Base-by-base conservation (phyloP, 92 coral and sea anemone species). In the Parazoanthus atlanticus region DNA sequence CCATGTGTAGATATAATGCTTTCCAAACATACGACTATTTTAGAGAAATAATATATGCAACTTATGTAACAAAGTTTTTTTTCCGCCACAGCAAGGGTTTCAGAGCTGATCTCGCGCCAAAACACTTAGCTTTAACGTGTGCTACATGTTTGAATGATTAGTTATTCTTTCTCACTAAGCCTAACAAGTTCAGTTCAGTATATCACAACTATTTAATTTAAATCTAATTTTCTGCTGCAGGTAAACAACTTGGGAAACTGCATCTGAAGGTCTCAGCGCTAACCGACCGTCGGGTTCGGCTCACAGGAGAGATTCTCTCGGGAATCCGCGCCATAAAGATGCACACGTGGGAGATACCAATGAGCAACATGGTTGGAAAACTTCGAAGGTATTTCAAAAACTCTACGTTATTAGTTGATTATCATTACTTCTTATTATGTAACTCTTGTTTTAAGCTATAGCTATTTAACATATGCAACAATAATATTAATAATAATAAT, bases 261-360 rank as follows among this genome's bases (percentile, higher is more conserved):
- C 66, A 84, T 25, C 64, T 84, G 77, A 84, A 84, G 29, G 87
- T 84, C 6, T 84, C 87, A 41, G 64, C 87, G 38, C 77, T 84
- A 30, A 84, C 87, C 28, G 87, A 84, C 52, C 78, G 78, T 23
- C 87, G 87, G 15, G 87, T 84, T 29, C 78, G 87, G 8, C 87
- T 84, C 41, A 84, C 87, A 10, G 87, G 87, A 5, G 87, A 84
- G 43, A 67, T 84, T 84, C 78, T 84, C 26, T 41, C 87, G 26
- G 87, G 87, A 69, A 84, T 84, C 65, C 87, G 87, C 29, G 77
- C 78, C 19, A 40, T 84, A 71, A 84, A 84, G 66, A 84, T 84
- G 87, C 31, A 84, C 33, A 70, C 78, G 0, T 84, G 87, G 87
- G 87, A 84, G 30, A 72, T 23, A 16, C 66, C 87, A 7, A 46